Base-by-base conservation (phyloP, 2,797 vertebrate species). In the Etheostoma nigrum region DNA sequence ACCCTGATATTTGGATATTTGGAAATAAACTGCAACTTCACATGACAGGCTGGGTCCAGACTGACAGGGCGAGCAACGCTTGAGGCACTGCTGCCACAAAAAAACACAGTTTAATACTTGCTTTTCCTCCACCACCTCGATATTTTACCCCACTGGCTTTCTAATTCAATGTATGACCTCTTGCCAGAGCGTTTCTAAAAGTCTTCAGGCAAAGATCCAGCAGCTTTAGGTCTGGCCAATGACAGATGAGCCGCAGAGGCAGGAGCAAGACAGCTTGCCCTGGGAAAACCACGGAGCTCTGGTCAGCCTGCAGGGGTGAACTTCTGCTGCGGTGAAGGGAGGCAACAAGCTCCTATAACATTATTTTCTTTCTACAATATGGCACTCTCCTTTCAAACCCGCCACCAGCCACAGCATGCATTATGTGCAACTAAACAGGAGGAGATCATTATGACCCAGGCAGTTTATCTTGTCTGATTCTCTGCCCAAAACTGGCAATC, bases 91-190 rank as follows among this genome's bases (percentile, higher is more conserved):
- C 84, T 85, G 82, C 78, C 88, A 86, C 53, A 40, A 58, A 48
- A 69, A 89, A 93, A 92, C 76, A 80, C 90, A 91, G 86, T 93
- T 94, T 93, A 92, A 93, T 86, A 89, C 91, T 89, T 77, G 64
- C 82, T 88, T 92, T 90, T 83, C 85, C 86, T 89, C 84, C 85
- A 80, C 87, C 90, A 88, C 90, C 82, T 80, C 89, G 79, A 92
- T 86, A 89, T 89, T 88, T 61, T 84, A 86, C 79, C 91, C 91
- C 88, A 86, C 90, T 88, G 91, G 88, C 90, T 91, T 90, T 91
- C 92, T 90, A 93, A 94, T 94, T 95, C 93, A 92, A 91, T 93
- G 87, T 88, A 81, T 93, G 94, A 95, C 94, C 94, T 95, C 94
- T 94, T 83, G 86, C 92, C 88, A 83, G 90, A 93, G 90, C 92